Conservation (phyloP, 2,113 vertebrate species). For the Gobiocypris rarus region DNA sequence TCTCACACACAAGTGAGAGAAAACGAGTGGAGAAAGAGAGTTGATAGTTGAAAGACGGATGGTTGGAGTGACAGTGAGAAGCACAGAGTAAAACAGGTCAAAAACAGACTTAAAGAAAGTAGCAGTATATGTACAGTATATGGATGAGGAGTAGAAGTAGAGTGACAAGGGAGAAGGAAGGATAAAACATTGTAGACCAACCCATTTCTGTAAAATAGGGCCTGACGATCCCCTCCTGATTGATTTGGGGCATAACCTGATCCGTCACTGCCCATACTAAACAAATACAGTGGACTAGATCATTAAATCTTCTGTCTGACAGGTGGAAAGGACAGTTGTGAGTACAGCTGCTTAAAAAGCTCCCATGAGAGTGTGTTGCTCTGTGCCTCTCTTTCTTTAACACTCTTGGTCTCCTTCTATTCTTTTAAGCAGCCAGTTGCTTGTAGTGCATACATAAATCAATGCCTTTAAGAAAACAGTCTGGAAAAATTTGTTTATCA, state of each 20-base stretch:
- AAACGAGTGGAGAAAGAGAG: neutral
- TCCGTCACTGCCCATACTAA: neutral
- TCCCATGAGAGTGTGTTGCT: constrained; percentile 33
- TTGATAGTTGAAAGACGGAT: neutral
- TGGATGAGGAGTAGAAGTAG: neutral
- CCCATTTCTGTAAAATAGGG: neutral
- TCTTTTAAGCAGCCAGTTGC: neutral
- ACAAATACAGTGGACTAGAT: constrained; percentile 3
- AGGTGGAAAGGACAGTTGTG: constrained; percentile 24
- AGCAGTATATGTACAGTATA: neutral
- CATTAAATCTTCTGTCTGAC: constrained; percentile 36
- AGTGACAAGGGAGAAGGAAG: constrained; percentile 5
- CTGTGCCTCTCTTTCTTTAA: neutral
- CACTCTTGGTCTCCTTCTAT: neutral
- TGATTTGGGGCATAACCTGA: constrained; percentile 34
- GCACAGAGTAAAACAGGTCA: neutral
- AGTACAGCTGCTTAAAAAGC: constrained; percentile 30
- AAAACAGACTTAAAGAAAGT: constrained; percentile 14
- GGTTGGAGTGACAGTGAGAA: constrained; percentile 19
- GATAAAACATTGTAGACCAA: neutral
- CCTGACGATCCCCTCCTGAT: neutral
- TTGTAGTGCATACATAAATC: constrained; percentile 22
- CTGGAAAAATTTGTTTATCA: neutral
- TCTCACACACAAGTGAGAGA: neutral
- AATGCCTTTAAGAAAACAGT: constrained; percentile 31